A percentile compares a stretch with the other conserved stretches of the same genome.
phyloP scores from a whole-genome alignment of 2,888 invertebrate genomes.

The Hoplodrina ambigua region DNA sequence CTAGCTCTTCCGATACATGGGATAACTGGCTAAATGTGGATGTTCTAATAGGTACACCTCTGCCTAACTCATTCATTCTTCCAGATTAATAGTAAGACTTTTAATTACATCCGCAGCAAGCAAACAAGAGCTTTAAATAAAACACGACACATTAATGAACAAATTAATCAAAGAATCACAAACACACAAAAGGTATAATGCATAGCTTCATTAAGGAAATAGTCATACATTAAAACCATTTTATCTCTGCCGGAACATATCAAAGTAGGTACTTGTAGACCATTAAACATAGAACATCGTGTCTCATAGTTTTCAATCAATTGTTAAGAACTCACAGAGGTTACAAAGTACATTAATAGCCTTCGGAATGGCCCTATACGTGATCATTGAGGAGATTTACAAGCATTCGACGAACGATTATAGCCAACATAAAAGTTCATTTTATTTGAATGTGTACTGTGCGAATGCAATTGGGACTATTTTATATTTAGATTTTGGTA shows the following conservation, averaged over 20 bases:
- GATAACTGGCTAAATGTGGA: too few relatives aligned
- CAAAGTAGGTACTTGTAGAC: constrained; percentile 8
- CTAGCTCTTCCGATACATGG: too few relatives aligned
- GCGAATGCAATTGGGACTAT: constrained; percentile 50
- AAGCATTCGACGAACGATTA: constrained; percentile 64
- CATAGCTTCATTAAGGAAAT: constrained; percentile 16
- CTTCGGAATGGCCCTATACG: constrained; percentile 61
- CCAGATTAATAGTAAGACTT: too few relatives aligned
- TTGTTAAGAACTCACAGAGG: constrained; percentile 55
- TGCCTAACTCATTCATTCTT: too few relatives aligned
- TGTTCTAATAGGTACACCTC: too few relatives aligned
- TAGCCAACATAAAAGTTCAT: constrained; percentile 64
- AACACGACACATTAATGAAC: neutral
- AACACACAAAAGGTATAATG: constrained; percentile 20
- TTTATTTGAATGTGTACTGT: constrained; percentile 61
- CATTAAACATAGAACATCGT: constrained; percentile 33
- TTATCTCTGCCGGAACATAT: constrained; percentile 40
- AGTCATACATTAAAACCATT: constrained; percentile 17
- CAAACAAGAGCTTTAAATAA: neutral
- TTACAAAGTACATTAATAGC: constrained; percentile 65
- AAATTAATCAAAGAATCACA: constrained; percentile 4
- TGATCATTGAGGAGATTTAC: constrained; percentile 69
- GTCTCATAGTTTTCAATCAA: constrained; percentile 61
- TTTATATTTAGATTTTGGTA: constrained; percentile 37
- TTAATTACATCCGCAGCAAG: too few relatives aligned